Conservation (phyloP, 2,888 invertebrate species). For the Acrobasis repandana region DNA sequence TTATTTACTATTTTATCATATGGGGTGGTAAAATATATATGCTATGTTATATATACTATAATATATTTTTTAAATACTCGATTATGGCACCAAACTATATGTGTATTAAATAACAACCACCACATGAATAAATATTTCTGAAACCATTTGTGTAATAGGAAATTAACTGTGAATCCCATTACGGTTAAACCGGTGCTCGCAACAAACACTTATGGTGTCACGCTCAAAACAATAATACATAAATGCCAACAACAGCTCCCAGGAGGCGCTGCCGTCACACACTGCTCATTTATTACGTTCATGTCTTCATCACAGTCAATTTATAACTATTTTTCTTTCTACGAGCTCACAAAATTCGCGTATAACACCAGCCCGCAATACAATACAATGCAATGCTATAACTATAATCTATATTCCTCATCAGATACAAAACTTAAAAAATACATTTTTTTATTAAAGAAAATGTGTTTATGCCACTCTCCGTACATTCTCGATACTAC, state of each 20-base stretch:
- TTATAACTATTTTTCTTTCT: neutral
- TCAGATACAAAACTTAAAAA: too few relatives aligned
- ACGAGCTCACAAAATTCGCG: too few relatives aligned
- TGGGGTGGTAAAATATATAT: too few relatives aligned
- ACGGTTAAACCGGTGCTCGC: constrained; percentile 3
- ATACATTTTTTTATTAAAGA: too few relatives aligned
- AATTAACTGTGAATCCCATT: constrained; percentile 13
- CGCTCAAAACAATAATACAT: neutral
- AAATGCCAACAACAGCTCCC: neutral
- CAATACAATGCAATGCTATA: too few relatives aligned
- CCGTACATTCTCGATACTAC: too few relatives aligned
- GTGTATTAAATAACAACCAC: neutral
- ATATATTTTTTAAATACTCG: too few relatives aligned
- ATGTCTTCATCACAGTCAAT: neutral
- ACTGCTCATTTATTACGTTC: neutral
- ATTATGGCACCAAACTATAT: neutral
- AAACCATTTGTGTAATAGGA: neutral
- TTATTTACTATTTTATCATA: too few relatives aligned
- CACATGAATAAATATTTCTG: neutral
- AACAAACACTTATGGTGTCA: constrained; percentile 10
- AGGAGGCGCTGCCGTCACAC: neutral
- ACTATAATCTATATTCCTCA: too few relatives aligned
- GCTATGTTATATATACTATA: too few relatives aligned
- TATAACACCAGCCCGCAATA: too few relatives aligned
- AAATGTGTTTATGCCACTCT: too few relatives aligned